These are phyloP conservation scores for Aspidiotus destructor DNA, from an alignment of 2,888 invertebrate species.

Conservation along the genomic window DNA sequence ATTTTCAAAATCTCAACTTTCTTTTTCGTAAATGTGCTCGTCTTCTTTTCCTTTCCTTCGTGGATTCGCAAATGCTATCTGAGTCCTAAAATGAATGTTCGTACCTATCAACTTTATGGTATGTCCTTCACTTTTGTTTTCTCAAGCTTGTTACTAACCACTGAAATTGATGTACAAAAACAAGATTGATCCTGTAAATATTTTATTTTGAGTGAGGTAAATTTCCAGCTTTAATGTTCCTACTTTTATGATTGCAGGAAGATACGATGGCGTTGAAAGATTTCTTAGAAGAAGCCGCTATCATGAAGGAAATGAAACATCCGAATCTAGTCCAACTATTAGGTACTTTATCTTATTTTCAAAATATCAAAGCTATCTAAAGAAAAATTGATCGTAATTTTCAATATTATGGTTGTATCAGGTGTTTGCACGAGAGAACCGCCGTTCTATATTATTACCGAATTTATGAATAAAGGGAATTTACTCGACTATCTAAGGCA, in stretches of 20 bases:
- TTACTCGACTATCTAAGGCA: slow-evolving; percentile 88
- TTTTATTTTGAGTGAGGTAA: too few species aligned
- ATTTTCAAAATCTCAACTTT: too few species aligned
- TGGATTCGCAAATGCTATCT: too few species aligned
- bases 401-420: slow-evolving; percentile 32
- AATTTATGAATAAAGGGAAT: slow-evolving; percentile 98
- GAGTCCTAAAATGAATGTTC: too few species aligned
- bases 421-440: slow-evolving; percentile 96
- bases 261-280: slow-evolving; percentile 99
- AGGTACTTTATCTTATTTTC: slow-evolving; percentile 44
- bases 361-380: not conserved
- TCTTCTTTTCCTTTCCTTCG: too few species aligned
- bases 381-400: not conserved
- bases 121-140: too few species aligned
- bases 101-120: too few species aligned
- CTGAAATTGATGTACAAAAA: too few species aligned
- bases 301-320: slow-evolving; percentile 99
- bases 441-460: slow-evolving; percentile 98
- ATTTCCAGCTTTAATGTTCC: not conserved
- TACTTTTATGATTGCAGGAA: slow-evolving; percentile 50
- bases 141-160: too few species aligned
- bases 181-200: too few species aligned
- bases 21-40: too few species aligned
- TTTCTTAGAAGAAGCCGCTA: slow-evolving; percentile 95
- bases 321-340: slow-evolving; percentile 95